These are phyloP conservation scores for Limnodromus scolopaceus DNA, from an alignment of 2,797 vertebrate species.

Conservation along the genomic window DNA sequence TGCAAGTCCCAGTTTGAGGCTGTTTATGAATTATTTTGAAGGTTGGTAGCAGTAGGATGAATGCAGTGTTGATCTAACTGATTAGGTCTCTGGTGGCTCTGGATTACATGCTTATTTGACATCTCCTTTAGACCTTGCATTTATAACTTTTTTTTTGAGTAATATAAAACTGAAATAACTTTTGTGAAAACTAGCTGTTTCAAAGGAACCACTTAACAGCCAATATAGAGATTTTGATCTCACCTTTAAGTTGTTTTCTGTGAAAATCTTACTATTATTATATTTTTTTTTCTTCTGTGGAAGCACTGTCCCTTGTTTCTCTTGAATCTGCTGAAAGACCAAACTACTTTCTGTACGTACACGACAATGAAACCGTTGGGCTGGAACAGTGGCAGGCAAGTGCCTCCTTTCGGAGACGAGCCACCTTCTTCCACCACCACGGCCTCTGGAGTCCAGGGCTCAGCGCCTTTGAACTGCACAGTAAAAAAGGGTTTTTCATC, in stretches of 20 bases:
- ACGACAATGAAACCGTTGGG: conserved; percentile 78
- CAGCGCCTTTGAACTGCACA: conserved; percentile 89
- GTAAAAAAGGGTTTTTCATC: conserved; percentile 92
- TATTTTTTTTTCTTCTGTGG: background rate
- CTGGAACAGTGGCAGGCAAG: conserved; percentile 88
- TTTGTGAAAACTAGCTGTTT: background rate
- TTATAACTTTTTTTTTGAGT: background rate
- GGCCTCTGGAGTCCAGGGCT: conserved; percentile 91
- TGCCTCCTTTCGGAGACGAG: conserved; percentile 82
- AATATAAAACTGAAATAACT: background rate
- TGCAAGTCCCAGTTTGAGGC: background rate
- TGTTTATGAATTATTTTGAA: background rate
- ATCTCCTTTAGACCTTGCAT: background rate
- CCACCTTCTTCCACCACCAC: conserved; percentile 94
- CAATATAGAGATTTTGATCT: background rate
- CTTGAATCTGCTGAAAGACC: conserved; percentile 96
- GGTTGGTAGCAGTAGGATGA: background rate
- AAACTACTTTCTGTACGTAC: conserved; percentile 91
- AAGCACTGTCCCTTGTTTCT: conserved; percentile 89
- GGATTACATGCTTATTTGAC: background rate
- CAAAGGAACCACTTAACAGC: background rate
- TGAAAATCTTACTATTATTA: background rate
- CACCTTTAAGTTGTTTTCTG: background rate
- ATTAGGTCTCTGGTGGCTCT: background rate
- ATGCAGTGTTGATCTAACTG: background rate